Conservation (phyloP, 2,113 vertebrate genomes). For the Corynorhinus townsendii region DNA sequence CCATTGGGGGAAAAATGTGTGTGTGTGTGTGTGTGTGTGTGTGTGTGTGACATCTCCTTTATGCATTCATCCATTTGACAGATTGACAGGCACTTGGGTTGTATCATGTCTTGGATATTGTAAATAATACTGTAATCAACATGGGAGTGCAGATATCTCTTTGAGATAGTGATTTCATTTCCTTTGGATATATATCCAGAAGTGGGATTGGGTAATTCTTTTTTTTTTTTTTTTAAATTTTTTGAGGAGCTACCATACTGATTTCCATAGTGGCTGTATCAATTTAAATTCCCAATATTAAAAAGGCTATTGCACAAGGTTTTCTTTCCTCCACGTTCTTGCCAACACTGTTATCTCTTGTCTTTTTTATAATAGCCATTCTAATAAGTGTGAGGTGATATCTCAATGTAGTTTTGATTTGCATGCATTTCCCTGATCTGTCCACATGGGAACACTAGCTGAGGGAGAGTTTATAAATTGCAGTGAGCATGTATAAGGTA, state of each 20-base stretch:
- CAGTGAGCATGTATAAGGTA: background rate
- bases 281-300: background rate
- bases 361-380: background rate
- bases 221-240: background rate
- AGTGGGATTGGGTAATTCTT: background rate
- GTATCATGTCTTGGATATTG: background rate
- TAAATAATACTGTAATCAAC: background rate
- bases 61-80: background rate
- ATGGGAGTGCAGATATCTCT: background rate
- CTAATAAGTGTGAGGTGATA: background rate
- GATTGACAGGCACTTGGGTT: background rate
- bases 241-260: background rate
- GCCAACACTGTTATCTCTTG: background rate
- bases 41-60: background rate
- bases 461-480: background rate
- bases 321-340: background rate
- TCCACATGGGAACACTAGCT: background rate
- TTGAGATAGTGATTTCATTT: background rate
- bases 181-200: background rate
- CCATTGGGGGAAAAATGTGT: background rate
- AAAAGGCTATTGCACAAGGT: background rate
- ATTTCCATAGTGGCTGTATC: background rate
- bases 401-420: background rate
- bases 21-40: background rate
- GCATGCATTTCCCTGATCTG: background rate